Base-by-base conservation (phyloP, 1,140 invertebrate species). In the Trachymyrmex septentrionalis region DNA sequence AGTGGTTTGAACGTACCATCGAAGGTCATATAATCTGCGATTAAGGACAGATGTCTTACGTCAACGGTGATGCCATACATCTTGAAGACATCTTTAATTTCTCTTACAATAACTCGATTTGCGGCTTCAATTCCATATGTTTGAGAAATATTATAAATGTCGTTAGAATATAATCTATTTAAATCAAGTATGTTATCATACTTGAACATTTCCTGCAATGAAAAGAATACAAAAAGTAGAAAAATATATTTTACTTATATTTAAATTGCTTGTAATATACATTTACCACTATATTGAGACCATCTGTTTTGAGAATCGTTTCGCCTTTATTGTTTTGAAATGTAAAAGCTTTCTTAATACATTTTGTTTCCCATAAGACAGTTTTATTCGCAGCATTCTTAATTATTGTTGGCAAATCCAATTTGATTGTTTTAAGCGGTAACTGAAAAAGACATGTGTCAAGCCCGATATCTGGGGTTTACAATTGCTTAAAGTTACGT, bases 11-110 rank as follows among this genome's bases (percentile, higher is more conserved):
- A 99, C 12, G 95, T 95, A 0, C 99, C 99, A 93, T 98, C 97
- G 91, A 97, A 99, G 0, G 99, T 99, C 99, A 99, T 99, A 93
- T 99, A 99, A 95, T 99, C 99, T 0, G 99, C 98, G 78, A 99
- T 97, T 0, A 99, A 95, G 0, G 97, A 97, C 85, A 99, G 96
- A 96, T 99, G 99, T 55, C 99, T 96, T 3, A 97, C 97, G 96
- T 99, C 98, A 0, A 99, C 99, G 21, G 97, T 96, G 92, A 99
- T 99, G 30, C 99, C 99, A 93, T 99, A 99, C 4, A 98, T 98
- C 91, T 97, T 97, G 94, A 99, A 99, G 19, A 99, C 99, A 93
- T 98, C 97, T 93, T 97, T 97, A 50, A 99, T 97, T 96, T 99
- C 99, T 90, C 97, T 97, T 27, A 99, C 97, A 77, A 99, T 98